Evolutionary conservation across 2,888 invertebrate species (phyloP), one percentile per base, ranked within the genome.

Genomic region (Tetropium fuscum): DNA sequence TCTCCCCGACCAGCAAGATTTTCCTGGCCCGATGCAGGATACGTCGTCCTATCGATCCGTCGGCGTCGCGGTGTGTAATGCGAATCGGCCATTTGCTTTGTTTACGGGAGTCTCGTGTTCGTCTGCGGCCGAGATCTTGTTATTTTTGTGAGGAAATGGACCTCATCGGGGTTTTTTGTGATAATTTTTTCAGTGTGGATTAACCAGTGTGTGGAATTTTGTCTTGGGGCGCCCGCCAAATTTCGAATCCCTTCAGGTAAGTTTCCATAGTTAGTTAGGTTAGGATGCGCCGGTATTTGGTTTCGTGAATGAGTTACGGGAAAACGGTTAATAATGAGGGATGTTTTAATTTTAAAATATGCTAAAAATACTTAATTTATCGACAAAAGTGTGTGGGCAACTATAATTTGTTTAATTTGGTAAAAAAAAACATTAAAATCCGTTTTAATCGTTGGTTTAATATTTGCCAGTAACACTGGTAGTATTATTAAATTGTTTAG

Each of bases 11-110:
- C 25, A 10, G 25, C 43, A 36, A n/a, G n/a, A 58, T 53, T 61
- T 41, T 41, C 41, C 63, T 64, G 78, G 76, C 48, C 74, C 57
- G 58, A 69, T 77, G 73, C 70, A 71, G 70, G 73, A 74, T 77
- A 79, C 86, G 81, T 74, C 63, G 86, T 84, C 77, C 70, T 79
- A 62, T 81, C 81, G 81, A 81, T 81, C 79, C 71, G 74, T 70
- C 69, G 74, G 74, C 79, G 80, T 78, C 79, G 80, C 79, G 78
- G 73, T 76, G 78, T 43, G 41, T 19, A 11, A 11, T 13, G 30
- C 40, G 27, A 49, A 51, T 74, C 75, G 74, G 78, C 78, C 80
- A 78, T 79, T 76, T 78, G 78, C 78, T 78, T 78, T 80, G 80
- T 80, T 80, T 80, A 80, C 77, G 68, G 74, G 70, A 70, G 70